Base-by-base conservation (phyloP, 1,140 invertebrate species). In the Trissolcus basalis region DNA sequence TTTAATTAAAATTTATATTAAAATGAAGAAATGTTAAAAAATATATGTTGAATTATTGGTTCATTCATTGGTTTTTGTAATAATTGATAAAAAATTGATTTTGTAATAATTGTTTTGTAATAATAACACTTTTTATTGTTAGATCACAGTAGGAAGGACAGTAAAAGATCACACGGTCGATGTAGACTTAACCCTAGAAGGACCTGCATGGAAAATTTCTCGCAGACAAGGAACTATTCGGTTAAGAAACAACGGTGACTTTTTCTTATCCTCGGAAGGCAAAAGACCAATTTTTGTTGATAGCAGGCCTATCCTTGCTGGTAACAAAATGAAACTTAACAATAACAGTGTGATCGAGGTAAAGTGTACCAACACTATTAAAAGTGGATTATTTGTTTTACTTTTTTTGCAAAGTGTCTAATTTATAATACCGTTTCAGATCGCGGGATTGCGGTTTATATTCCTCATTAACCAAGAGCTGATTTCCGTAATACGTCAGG, bases 261-360 rank as follows among this genome's bases (percentile, higher is more conserved):
- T 99, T 86, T 95, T 96, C 79, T 90, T 99, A 59, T 93, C 94
- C 3, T 98, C 98, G 64, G 96, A 98, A 85, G 97, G 97, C n/a
- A 98, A 98, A 83, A 86, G 97, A 70, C 93, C 96, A 0, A 95
- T 99, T 74, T 97, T 95, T 86, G 94, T 99, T 4, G 96, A 99
- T 85, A 96, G 97, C 2, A 92, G 94, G 76, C 96, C 96, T 0
- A 92, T 99, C 47, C 89, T 97, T 1, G 91, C 92, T 44, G 96
- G 95, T 13, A 96, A 94, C 82, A 97, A 97, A 90, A 92, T 93
- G 16, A 94, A 95, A 78, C 89, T 99, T 1, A 94, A 94, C 75
- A 95, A 98, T 85, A 98, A 98, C 87, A 96, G 96, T 72, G 95
- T 98, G 3, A 93, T 99, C 63, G 97, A 99, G 92, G 95, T 97